A percentile compares a stretch with the other conserved stretches of the same genome.
Evolutionary conservation across 2,113 vertebrate genomes (phyloP).

Genomic region (Oryzias javanicus): DNA sequence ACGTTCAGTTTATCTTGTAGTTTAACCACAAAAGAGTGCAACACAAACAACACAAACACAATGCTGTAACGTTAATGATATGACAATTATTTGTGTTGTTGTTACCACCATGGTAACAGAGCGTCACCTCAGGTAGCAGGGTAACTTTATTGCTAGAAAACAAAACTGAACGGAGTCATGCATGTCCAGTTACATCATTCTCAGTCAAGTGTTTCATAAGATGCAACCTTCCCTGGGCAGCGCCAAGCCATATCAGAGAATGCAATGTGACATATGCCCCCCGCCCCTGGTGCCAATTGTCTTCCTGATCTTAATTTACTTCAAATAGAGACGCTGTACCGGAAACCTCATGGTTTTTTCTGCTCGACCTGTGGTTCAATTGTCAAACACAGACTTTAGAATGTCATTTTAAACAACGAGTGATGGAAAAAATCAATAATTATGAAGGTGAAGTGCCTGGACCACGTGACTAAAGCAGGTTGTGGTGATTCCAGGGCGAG

Average conservation of each 20-base stretch:
- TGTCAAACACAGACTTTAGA: background rate
- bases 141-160: conserved; percentile 33
- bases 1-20: no score
- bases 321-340: conserved; percentile 8
- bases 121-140: background rate
- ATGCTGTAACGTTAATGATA: no score
- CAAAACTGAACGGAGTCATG: conserved; percentile 47
- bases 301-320: conserved; percentile 33
- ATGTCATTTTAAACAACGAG: background rate
- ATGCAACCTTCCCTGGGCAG: conserved; percentile 29
- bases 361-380: conserved; percentile 4
- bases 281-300: conserved; percentile 48
- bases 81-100: no score
- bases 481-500: background rate
- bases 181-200: conserved; percentile 57
- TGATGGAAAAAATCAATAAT: no score
- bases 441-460: background rate
- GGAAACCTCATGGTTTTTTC: conserved; percentile 24
- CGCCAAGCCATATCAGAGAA: conserved; percentile 48
- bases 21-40: no score
- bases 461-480: conserved; percentile 4
- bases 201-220: conserved; percentile 36
- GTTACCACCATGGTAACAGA: no score
- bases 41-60: no score
- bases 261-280: conserved; percentile 49